Conservation (phyloP, 30 jellyfish, hydroid and myxozoan genomes). For the Aurelia sp. region DNA sequence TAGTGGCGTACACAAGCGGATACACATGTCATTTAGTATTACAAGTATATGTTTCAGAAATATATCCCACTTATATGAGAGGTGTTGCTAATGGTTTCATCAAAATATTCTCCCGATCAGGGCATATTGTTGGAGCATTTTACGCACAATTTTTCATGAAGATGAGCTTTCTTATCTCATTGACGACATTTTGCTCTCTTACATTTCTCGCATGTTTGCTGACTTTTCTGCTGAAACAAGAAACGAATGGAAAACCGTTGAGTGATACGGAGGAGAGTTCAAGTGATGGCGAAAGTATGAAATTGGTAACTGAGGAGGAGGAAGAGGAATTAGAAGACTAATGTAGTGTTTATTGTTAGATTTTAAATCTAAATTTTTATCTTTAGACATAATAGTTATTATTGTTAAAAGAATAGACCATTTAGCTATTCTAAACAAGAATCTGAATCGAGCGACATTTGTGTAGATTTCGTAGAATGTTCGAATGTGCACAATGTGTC, state of each 20-base stretch:
- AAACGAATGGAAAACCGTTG: conserved; percentile 63
- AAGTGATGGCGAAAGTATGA: conserved; percentile 29
- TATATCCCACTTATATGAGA: conserved; percentile 65
- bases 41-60: conserved; percentile 71
- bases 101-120: conserved; percentile 62
- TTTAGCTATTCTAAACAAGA: too few relatives aligned
- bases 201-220: conserved; percentile 61
- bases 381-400: too few relatives aligned
- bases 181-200: conserved; percentile 50
- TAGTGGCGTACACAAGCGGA: conserved; percentile 77
- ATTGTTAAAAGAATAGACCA: too few relatives aligned
- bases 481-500: too few relatives aligned
- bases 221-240: conserved; percentile 57
- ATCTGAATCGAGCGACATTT: too few relatives aligned
- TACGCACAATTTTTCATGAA: conserved; percentile 76
- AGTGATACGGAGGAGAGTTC: conserved; percentile 64
- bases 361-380: too few relatives aligned
- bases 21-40: conserved; percentile 68
- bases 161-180: conserved; percentile 56
- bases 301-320: conserved; percentile 35
- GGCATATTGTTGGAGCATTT: conserved; percentile 76
- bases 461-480: too few relatives aligned
- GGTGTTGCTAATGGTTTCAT: conserved; percentile 73
- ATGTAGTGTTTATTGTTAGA: too few relatives aligned
- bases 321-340: conserved; percentile 17